phyloP scores from a whole-genome alignment of 2,888 invertebrate species.

The Oxytorus armatus region DNA sequence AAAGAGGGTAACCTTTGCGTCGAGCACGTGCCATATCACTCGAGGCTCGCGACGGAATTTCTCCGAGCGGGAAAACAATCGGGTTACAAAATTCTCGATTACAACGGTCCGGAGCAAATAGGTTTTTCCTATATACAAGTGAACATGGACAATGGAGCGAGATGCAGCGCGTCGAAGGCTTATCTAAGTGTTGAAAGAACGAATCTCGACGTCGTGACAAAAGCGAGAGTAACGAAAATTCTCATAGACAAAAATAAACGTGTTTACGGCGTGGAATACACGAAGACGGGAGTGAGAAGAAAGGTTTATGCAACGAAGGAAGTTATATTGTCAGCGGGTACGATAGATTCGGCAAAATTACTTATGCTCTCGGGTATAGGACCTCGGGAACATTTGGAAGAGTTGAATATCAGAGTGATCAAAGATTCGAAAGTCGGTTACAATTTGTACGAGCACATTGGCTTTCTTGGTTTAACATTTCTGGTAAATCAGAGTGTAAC shows the following conservation, averaged over 20 bases:
- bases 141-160: constrained; percentile 85
- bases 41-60: constrained; percentile 80
- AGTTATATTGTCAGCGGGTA: constrained; percentile 89
- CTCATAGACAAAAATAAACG: constrained; percentile 77
- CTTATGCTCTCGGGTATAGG: constrained; percentile 89
- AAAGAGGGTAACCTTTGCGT: constrained; percentile 82
- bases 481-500: constrained; percentile 87
- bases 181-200: constrained; percentile 85
- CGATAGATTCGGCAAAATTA: constrained; percentile 92
- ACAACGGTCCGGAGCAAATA: constrained; percentile 85
- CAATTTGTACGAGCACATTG: constrained; percentile 89
- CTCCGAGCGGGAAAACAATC: constrained; percentile 81
- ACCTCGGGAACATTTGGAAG: constrained; percentile 86
- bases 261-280: constrained; percentile 80
- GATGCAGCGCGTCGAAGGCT: constrained; percentile 86
- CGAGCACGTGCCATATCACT: constrained; percentile 82
- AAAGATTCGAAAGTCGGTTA: constrained; percentile 89
- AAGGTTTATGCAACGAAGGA: constrained; percentile 86
- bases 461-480: constrained; percentile 89
- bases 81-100: constrained; percentile 82
- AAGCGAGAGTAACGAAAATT: constrained; percentile 78
- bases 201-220: constrained; percentile 80
- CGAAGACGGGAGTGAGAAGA: constrained; percentile 86
- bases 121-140: constrained; percentile 86
- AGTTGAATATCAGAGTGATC: constrained; percentile 87